Conservation (phyloP, 35 echinoderm and acorn worm species). For the Strongylocentrotus purpuratus region DNA sequence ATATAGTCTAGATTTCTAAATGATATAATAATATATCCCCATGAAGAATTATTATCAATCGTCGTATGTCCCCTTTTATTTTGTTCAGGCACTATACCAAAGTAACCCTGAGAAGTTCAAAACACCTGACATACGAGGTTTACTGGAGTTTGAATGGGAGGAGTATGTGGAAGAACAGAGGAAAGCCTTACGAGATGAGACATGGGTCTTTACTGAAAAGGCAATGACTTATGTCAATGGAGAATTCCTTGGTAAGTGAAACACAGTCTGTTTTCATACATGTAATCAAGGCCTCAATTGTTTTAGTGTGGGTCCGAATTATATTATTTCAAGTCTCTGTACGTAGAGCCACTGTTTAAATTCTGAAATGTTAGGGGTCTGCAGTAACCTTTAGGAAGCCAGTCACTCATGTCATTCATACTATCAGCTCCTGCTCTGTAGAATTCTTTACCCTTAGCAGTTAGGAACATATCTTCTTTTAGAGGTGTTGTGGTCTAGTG, state of each 20-base stretch:
- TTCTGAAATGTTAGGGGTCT: too few relatives aligned
- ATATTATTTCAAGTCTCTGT: too few relatives aligned
- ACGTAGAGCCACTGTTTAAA: too few relatives aligned
- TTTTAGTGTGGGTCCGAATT: too few relatives aligned
- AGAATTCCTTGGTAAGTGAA: conserved; percentile 76
- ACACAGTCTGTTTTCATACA: neutral
- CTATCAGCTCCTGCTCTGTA: too few relatives aligned
- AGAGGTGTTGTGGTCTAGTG: too few relatives aligned
- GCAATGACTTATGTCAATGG: conserved; percentile 83
- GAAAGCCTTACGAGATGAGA: conserved; percentile 83
- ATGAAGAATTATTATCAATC: neutral
- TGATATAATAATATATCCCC: too few relatives aligned
- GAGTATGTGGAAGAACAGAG: conserved; percentile 75
- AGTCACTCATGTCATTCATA: too few relatives aligned
- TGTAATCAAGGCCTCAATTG: neutral
- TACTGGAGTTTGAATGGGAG: conserved; percentile 95
- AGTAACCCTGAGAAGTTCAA: conserved; percentile 74
- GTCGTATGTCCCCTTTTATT: neutral
- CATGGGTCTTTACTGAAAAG: conserved; percentile 86
- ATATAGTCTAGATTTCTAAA: too few relatives aligned
- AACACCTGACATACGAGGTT: conserved; percentile 62
- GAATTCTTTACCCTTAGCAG: too few relatives aligned
- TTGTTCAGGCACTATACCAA: conserved; percentile 68
- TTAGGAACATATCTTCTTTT: too few relatives aligned
- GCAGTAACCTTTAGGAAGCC: too few relatives aligned